Evolutionary conservation across 2,113 vertebrate species (phyloP).

Genomic region (Nannospalax galili): DNA sequence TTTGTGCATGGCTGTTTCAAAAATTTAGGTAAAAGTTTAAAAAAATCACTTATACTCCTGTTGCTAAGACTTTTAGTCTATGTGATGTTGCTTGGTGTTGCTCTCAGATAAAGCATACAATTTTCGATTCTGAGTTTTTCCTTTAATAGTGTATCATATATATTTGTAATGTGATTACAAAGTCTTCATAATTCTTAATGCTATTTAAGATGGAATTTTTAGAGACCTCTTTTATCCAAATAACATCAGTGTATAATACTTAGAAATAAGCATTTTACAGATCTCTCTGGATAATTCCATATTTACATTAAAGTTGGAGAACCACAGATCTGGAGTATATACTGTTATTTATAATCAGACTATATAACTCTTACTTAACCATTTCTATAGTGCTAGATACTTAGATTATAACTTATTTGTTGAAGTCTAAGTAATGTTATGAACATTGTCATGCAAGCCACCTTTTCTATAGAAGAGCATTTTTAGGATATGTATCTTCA

Average conservation of each 20-base stretch:
- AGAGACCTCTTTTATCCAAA: background rate
- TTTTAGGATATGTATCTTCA: slow-evolving; percentile 1
- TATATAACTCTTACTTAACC: background rate
- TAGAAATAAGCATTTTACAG: slow-evolving; percentile 4
- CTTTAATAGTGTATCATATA: background rate
- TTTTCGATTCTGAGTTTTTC: slow-evolving; percentile 25
- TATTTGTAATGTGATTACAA: background rate
- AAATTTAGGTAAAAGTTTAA: background rate
- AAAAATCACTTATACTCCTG: background rate
- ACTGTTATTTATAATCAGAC: background rate
- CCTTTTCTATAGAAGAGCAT: background rate
- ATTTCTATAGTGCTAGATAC: background rate
- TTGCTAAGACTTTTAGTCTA: background rate
- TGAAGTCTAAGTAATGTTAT: background rate
- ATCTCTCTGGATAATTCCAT: background rate
- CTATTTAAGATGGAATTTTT: background rate
- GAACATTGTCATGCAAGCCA: background rate
- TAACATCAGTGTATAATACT: background rate
- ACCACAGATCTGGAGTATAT: background rate
- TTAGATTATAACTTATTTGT: background rate
- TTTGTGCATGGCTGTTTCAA: slow-evolving; percentile 20
- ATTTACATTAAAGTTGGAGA: background rate
- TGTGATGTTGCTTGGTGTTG: background rate
- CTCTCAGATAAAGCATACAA: background rate
- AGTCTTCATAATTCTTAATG: background rate